Base-by-base conservation (phyloP, 2,797 vertebrate genomes). In the Chanos chanos region DNA sequence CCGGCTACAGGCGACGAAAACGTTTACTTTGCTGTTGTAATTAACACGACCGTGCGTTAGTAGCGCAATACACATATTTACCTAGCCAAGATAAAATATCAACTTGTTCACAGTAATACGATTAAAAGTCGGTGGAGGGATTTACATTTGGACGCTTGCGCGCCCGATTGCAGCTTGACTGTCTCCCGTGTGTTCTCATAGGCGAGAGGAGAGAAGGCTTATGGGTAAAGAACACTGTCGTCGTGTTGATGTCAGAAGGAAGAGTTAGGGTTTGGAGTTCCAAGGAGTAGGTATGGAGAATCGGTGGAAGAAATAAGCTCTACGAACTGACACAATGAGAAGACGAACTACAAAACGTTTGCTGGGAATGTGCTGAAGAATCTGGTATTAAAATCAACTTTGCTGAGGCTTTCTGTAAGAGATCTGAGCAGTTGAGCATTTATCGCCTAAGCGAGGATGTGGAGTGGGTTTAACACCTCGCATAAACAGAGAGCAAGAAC, bases 171-270 rank as follows among this genome's bases (percentile, higher is more conserved):
- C n/a, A n/a, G n/a, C n/a, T n/a, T n/a, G n/a, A n/a, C n/a, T n/a
- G 33, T 31, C 39, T 43, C 37, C 30, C 9, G 45, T 18, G 64
- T 41, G 43, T 15, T n/a, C 10, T 50, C 24, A 52, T 55, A 30
- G 63, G 28, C 52, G 60, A 60, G 39, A 57, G 51, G 27, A 66
- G 55, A 71, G 60, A 66, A 68, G 85, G 63, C 21, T 89, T 78
- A 4, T 89, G 89, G 88, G 89, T 84, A 89, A 85, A 71, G 4
- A 58, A 61, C 77, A 86, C 44, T 60, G 86, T 56, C 61, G 76
- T 45, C 5, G 40, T 56, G 73, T 53, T 59, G 76, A 74, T 75
- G 84, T 85, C 79, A 80, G 76, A 74, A 77, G 82, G 78, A 78
- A 76, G 78, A 82, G 81, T 70, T 50, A 44, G 72, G 66, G 45